Base-by-base conservation (phyloP, 2,113 vertebrate species). In the Lipophrys pholis region DNA sequence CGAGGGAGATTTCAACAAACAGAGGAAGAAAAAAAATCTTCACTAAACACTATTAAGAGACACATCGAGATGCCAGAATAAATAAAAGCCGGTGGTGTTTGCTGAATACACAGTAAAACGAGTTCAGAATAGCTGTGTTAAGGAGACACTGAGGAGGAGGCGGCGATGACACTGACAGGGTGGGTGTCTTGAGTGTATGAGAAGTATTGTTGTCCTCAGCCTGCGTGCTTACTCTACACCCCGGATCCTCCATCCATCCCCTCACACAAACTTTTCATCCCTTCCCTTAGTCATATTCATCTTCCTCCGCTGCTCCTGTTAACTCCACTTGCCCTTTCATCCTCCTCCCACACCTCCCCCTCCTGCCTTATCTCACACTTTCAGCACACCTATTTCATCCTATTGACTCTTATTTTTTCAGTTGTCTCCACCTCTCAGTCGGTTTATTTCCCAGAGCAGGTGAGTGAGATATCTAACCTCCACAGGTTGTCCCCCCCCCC, bases 401-500 rank as follows among this genome's bases (percentile, higher is more conserved):
- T 40, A 53, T 76, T 67, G 59, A 56, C 21, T 78, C 48, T 49
- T 66, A 40, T 64, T 63, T 60, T 6, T 16, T 12, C 40, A 46
- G 48, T 55, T 46, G 7, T 42, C 50, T 58, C 64, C 63, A 36
- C 60, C 75, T 73, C 65, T 49, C 49, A 43, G 62, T 69, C 63
- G 73, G 72, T 69, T 87, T 88, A 87, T 83, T 85, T 64, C 64
- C 51, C 52, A 52, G 51, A 38, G 63, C 73, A 73, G 70, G 61
- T 58, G 82, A 86, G 57, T 52, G 71, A 87, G 87, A 68, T 73
- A 68, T 81, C 75, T 43, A 86, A 84, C 81, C 76, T 66, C 67
- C 36, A 66, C 67, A 78, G 79, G 87, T 85, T 50, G 21, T 36
- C 72, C 43, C 52, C 58, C 46, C 49, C 38, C 52, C 72, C 43